Conservation (phyloP, 2,888 invertebrate species). For the Alentia gelatinosa region DNA sequence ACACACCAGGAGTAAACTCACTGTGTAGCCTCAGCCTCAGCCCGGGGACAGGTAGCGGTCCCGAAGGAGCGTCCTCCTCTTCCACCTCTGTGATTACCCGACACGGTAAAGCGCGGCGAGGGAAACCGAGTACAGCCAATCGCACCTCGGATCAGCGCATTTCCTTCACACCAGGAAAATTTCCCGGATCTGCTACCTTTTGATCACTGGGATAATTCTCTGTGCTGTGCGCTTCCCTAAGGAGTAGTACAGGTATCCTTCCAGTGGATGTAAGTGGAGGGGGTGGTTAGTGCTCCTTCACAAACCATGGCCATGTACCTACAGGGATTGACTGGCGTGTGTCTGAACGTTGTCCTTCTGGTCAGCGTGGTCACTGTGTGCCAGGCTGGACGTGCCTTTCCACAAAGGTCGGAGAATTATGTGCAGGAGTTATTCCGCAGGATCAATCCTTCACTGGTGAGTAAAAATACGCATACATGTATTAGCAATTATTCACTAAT, state of each 20-base stretch:
- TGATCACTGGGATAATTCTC: too few species aligned
- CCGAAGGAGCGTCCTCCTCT: too few species aligned
- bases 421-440: constrained; percentile 58
- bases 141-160: neutral
- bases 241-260: neutral
- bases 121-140: too few species aligned
- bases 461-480: too few species aligned
- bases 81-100: too few species aligned
- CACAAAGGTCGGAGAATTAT: constrained; percentile 61
- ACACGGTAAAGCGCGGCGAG: too few species aligned
- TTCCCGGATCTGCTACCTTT: neutral
- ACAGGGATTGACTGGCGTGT: constrained; percentile 25
- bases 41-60: too few species aligned
- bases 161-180: too few species aligned
- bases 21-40: too few species aligned
- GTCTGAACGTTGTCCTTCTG: neutral
- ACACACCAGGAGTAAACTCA: too few species aligned
- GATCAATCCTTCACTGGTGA: constrained; percentile 63
- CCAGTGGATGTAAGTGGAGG: neutral
- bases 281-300: neutral
- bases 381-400: constrained; percentile 61
- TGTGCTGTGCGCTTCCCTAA: neutral
- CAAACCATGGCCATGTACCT: neutral
- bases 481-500: too few species aligned
- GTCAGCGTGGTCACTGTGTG: neutral